Conservation (phyloP, 2,888 invertebrate species). For the Slavum lentiscoides region DNA sequence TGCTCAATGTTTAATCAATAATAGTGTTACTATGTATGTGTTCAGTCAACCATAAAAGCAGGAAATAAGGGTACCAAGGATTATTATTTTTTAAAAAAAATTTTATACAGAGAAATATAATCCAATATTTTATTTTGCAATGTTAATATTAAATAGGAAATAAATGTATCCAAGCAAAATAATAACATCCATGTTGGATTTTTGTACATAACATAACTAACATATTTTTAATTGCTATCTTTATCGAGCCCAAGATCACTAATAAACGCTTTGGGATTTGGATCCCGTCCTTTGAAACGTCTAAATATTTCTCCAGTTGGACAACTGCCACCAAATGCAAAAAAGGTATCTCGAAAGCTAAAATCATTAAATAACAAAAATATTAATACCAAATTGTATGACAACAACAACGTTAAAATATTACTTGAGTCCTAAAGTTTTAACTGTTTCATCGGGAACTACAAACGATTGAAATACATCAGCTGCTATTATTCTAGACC, state of each 20-base stretch:
- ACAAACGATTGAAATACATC: conserved; percentile 86
- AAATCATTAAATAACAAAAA: conserved; percentile 28
- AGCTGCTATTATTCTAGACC: conserved; percentile 88
- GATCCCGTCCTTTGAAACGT: conserved; percentile 88
- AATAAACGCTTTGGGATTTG: conserved; percentile 79
- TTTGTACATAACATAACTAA: not conserved
- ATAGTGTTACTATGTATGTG: conserved; percentile 33
- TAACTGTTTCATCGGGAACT: conserved; percentile 63
- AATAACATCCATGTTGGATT: conserved; percentile 12
- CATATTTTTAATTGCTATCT: conserved; percentile 32
- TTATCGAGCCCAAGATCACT: conserved; percentile 64
- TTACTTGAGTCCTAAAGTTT: conserved; percentile 58
- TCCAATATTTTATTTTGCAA: conserved; percentile 13
- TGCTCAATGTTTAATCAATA: conserved; percentile 39
- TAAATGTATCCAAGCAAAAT: conserved; percentile 15
- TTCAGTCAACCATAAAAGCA: conserved; percentile 28
- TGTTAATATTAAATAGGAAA: conserved; percentile 31
- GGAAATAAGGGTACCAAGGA: not conserved
- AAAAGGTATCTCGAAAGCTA: conserved; percentile 77
- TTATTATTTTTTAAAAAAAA: not conserved
- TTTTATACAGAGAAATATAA: conserved; percentile 3
- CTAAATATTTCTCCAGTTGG: conserved; percentile 85
- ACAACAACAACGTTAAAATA: not conserved
- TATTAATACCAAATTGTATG: not conserved
- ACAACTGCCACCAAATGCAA: conserved; percentile 79